Evolutionary conservation across 2,113 vertebrate genomes (phyloP).

Genomic region (Muntiacus muntjak): DNA sequence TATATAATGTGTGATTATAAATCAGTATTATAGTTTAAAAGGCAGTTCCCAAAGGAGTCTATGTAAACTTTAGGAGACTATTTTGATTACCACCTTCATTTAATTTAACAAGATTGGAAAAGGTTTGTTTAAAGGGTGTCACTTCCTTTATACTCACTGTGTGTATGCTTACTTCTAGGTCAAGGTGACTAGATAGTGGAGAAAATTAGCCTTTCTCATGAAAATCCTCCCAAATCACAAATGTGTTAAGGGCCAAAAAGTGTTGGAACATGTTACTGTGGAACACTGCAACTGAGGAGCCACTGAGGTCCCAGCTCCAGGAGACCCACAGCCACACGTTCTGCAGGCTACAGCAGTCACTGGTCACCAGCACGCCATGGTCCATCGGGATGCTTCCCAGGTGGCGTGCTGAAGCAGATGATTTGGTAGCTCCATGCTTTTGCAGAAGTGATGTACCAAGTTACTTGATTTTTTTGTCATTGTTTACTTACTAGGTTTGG

Average conservation of each 20-base stretch:
- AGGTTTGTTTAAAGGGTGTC: constrained; percentile 13
- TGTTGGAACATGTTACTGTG: background rate
- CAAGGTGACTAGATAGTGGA: background rate
- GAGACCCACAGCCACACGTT: background rate
- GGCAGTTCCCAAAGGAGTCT: background rate
- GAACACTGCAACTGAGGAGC: background rate
- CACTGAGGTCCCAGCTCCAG: background rate
- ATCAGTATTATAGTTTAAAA: constrained; percentile 12
- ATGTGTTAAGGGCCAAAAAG: background rate
- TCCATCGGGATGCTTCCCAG: background rate
- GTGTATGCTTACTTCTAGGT: background rate
- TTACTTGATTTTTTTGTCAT: background rate
- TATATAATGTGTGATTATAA: background rate
- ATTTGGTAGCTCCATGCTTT: background rate
- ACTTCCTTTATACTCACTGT: background rate
- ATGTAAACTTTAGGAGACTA: constrained; percentile 17
- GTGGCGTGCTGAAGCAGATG: background rate
- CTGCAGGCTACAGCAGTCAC: background rate
- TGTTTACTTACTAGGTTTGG: background rate
- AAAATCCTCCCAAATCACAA: constrained; percentile 1
- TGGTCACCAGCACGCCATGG: background rate
- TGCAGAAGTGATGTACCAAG: background rate
- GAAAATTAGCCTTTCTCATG: constrained; percentile 31
- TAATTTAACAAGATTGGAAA: constrained; percentile 40
- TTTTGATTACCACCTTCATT: constrained; percentile 16